A percentile compares a stretch with the other conserved stretches of the same genome.
Conservation (phyloP, 1,140 invertebrate genomes). For the Bombus balteatus region DNA sequence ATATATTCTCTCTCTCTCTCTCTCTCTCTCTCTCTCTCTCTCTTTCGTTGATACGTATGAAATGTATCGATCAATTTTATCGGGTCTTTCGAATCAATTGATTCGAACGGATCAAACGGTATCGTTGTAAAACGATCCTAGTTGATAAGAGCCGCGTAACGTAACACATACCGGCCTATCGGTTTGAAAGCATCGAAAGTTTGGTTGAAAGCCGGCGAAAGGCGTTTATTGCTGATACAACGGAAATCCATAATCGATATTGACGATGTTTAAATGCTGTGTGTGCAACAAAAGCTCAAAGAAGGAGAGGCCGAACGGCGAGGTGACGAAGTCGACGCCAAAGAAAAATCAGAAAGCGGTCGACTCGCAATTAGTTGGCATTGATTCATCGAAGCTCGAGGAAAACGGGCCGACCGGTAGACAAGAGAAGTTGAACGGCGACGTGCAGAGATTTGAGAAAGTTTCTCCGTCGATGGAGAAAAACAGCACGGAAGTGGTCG, state of each 20-base stretch:
- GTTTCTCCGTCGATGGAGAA: constrained; percentile 40
- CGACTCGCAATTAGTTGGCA: constrained; percentile 2
- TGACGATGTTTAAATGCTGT: constrained; percentile 81
- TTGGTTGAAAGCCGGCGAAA: neutral
- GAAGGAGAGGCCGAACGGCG: constrained; percentile 47
- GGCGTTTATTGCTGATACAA: constrained; percentile 18
- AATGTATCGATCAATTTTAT: neutral
- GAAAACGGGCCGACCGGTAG: neutral
- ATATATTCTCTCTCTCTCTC: neutral
- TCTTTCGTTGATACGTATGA: neutral
- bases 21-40: neutral
- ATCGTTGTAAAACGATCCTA: neutral
- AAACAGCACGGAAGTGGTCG: constrained; percentile 3
- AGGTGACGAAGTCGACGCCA: constrained; percentile 31
- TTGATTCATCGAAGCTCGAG: constrained; percentile 17
- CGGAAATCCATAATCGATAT: constrained; percentile 45
- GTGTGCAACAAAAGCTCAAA: constrained; percentile 73
- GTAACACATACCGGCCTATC: neutral
- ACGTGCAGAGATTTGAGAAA: constrained; percentile 45
- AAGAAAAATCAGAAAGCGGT: constrained; percentile 25
- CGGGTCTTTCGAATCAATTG: neutral
- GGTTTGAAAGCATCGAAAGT: neutral
- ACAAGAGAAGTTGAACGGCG: constrained; percentile 56
- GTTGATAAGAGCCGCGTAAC: neutral
- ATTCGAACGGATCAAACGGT: neutral